Evolutionary conservation across 2,797 vertebrate species (phyloP), one percentile per base, ranked within the genome.

Genomic region (Hybognathus amarus): DNA sequence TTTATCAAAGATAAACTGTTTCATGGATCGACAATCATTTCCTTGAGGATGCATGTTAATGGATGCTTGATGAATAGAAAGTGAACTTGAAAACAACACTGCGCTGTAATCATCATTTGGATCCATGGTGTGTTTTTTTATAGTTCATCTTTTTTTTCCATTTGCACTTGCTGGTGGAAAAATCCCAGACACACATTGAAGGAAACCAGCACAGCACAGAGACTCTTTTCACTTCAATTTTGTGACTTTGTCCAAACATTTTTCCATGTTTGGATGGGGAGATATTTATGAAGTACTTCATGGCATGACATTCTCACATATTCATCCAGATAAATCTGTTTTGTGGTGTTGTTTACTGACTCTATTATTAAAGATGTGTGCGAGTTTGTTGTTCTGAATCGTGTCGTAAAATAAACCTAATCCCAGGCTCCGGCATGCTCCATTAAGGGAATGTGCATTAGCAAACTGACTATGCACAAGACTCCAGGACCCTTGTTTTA

Each of bases 361-460:
- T 80, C 22, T 22, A 1, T 70, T 13, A 36, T 38, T 73, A 20
- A 30, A 70, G 50, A 40, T 27, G 22, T 38, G 36, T 36, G 20
- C 11, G 17, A 40, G 52, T 42, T n/a, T 33, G 18, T 73, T 6
- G 11, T 74, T 59, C 63, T 64, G n/a, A 82, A 56, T n/a, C 54
- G 18, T 17, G 33, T 47, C 2, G 17, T 42, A 67, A 82, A 54
- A 71, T 36, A 66, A 67, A 82, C 61, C 45, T 36, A 77, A 59
- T 33, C 50, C 18, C 64, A 83, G 47, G n/a, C 61, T 67, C 18
- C 15, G 33, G n/a, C 63, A 77, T 4, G 20, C 73, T 83, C 73
- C 81, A 83, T 83, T 77, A 77, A 42, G 24, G 36, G 8, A 79
- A 54, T 42, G 38, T 74, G 77, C 38, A 83, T 76, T 76, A 80